Conservation (phyloP, 2,113 vertebrate species). For the Perca flavescens region DNA sequence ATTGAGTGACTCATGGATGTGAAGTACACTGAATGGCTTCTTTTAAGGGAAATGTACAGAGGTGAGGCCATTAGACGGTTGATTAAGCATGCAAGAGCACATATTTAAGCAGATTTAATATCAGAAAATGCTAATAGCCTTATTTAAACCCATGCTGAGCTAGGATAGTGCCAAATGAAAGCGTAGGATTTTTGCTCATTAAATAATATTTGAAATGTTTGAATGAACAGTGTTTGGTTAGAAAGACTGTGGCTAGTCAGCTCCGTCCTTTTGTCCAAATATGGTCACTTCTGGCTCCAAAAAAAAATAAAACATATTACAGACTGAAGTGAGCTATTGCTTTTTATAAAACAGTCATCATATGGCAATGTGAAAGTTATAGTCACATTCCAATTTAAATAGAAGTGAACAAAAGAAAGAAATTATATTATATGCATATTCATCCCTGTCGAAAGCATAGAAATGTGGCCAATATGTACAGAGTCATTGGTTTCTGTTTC, state of each 20-base stretch:
- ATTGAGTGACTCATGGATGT: constrained; percentile 33
- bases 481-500: neutral
- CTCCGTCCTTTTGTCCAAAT: too few species aligned
- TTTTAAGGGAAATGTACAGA: constrained; percentile 30
- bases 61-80: constrained; percentile 54
- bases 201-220: constrained; percentile 24
- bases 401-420: neutral
- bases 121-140: constrained; percentile 9
- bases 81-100: constrained; percentile 41
- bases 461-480: neutral
- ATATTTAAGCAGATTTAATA: constrained; percentile 44
- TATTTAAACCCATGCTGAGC: constrained; percentile 23
- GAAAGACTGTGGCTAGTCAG: neutral
- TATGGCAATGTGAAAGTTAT: too few species aligned
- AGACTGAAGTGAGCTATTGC: too few species aligned
- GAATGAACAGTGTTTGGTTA: neutral
- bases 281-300: too few species aligned
- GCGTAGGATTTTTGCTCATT: neutral
- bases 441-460: neutral
- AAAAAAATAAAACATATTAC: too few species aligned
- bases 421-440: neutral
- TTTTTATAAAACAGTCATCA: too few species aligned
- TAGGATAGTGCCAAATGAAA: constrained; percentile 2
- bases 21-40: constrained; percentile 31
- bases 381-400: too few species aligned